These are phyloP conservation scores for Monopterus albus DNA, from an alignment of 2,113 vertebrate species.

Conservation along the genomic window DNA sequence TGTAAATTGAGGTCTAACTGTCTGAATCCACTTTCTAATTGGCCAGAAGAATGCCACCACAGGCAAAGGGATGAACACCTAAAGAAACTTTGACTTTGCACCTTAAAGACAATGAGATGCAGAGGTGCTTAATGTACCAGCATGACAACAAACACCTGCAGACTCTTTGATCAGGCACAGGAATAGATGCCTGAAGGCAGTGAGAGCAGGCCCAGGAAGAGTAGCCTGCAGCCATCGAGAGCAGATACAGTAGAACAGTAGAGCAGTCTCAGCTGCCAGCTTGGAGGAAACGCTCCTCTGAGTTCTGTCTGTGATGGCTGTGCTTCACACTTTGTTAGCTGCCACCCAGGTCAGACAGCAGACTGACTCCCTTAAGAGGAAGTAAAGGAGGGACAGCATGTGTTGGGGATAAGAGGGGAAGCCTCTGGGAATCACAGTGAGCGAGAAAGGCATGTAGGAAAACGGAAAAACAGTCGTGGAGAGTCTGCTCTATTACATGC, in stretches of 20 bases:
- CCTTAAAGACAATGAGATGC: conserved; percentile 37
- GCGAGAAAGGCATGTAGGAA: conserved; percentile 21
- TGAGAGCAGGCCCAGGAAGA: conserved; percentile 52
- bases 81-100: conserved; percentile 42
- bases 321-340: conserved; percentile 54
- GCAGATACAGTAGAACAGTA: conserved; percentile 61
- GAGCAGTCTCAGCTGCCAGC: conserved; percentile 48
- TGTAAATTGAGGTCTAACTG: conserved; percentile 46
- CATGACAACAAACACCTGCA: conserved; percentile 70
- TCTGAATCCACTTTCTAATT: conserved; percentile 43
- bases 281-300: conserved; percentile 40
- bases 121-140: conserved; percentile 50
- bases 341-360: conserved; percentile 53
- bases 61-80: conserved; percentile 42
- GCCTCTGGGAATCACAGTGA: conserved; percentile 16
- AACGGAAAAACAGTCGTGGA: conserved; percentile 25
- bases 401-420: conserved; percentile 23
- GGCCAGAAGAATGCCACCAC: conserved; percentile 40
- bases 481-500: conserved; percentile 30
- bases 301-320: conserved; percentile 48
- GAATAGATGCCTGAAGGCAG: conserved; percentile 66
- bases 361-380: conserved; percentile 37
- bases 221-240: conserved; percentile 68
- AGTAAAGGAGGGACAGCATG: conserved; percentile 21
- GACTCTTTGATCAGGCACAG: conserved; percentile 74